These are phyloP conservation scores for Synanthedon tipuliformis DNA, from an alignment of 2,888 invertebrate genomes.

Conservation along the genomic window DNA sequence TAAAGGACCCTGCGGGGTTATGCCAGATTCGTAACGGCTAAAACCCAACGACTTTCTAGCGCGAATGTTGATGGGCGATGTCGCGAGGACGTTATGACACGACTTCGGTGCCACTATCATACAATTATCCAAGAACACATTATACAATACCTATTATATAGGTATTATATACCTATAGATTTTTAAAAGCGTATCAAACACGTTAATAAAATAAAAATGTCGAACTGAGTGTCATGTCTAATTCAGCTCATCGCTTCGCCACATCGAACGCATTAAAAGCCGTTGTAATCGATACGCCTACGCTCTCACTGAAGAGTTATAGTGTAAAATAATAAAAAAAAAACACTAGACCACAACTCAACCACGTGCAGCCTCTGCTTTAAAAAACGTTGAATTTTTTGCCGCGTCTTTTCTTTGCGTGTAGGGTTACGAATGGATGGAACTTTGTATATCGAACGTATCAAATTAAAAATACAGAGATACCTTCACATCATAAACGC, in stretches of 20 bases:
- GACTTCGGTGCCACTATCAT: too few relatives aligned
- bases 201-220: too few relatives aligned
- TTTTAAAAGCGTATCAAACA: too few relatives aligned
- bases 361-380: constrained; percentile 60
- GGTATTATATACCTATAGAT: too few relatives aligned
- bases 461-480: constrained; percentile 12
- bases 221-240: background rate
- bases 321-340: constrained; percentile 15
- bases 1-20: too few relatives aligned
- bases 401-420: constrained; percentile 38
- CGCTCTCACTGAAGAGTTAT: background rate
- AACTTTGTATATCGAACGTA: constrained; percentile 44
- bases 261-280: background rate
- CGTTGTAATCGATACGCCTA: background rate
- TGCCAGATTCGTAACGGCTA: too few relatives aligned
- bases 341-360: constrained; percentile 57
- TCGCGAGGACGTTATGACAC: too few relatives aligned
- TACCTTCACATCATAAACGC: too few relatives aligned
- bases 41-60: too few relatives aligned
- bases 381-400: constrained; percentile 51
- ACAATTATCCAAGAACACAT: too few relatives aligned
- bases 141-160: too few relatives aligned
- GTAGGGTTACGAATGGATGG: constrained; percentile 52
- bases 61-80: too few relatives aligned
- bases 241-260: background rate